Percentiles rank a stretch among this genome's conserved stretches.
phyloP scores from a whole-genome alignment of 2,113 vertebrate species.

The Camelus dromedarius region DNA sequence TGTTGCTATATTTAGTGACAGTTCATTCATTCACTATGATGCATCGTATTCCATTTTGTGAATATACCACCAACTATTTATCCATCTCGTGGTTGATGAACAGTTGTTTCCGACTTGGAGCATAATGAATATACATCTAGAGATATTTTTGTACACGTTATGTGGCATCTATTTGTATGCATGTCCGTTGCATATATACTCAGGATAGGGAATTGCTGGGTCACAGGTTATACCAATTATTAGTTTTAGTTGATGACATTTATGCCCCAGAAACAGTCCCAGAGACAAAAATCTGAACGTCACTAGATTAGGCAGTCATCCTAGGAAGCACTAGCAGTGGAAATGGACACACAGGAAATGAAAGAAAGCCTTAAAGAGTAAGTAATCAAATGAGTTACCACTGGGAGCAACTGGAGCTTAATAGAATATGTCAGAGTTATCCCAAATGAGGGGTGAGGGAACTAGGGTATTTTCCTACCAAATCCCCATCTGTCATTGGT shows the following conservation, averaged over 20 bases:
- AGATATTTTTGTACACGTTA: background rate
- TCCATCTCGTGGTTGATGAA: background rate
- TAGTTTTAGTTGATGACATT: background rate
- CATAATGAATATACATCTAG: background rate
- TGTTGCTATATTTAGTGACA: background rate
- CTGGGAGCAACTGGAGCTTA: background rate
- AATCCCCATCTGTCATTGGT: background rate
- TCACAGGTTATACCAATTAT: background rate
- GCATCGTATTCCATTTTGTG: background rate
- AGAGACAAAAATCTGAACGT: background rate
- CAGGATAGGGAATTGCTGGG: background rate
- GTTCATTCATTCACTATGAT: background rate
- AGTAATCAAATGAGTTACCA: background rate
- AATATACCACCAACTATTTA: background rate
- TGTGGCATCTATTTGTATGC: background rate
- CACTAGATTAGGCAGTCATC: background rate
- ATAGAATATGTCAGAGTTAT: background rate
- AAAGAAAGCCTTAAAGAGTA: background rate
- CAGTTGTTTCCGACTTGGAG: background rate
- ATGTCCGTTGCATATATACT: background rate
- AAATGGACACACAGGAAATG: slow-evolving; percentile 3
- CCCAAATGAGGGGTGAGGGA: background rate
- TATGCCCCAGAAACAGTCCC: background rate
- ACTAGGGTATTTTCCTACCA: background rate
- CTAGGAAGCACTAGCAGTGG: background rate